Percentiles rank a stretch among this genome's conserved stretches.
phyloP scores from a whole-genome alignment of 2,888 invertebrate species.

The Metalampra italica region DNA sequence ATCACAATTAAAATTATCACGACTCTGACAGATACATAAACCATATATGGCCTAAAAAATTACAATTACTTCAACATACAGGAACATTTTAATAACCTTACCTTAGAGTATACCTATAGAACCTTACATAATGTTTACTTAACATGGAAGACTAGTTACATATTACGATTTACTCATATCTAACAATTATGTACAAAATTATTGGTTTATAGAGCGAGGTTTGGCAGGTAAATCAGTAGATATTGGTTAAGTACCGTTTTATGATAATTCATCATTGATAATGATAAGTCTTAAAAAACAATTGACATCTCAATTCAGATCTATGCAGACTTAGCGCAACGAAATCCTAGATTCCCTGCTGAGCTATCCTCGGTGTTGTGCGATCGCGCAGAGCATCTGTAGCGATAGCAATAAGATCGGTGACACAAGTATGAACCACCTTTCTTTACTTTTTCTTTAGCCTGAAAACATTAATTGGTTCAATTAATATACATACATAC shows the following conservation, averaged over 20 bases:
- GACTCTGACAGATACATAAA: not conserved
- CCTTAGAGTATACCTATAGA: no score
- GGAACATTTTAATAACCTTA: not conserved
- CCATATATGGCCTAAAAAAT: not conserved
- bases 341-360: slow-evolving; percentile 94
- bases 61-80: not conserved
- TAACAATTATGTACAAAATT: no score
- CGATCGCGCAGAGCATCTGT: slow-evolving; percentile 95
- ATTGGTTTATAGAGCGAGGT: not conserved
- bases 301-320: not conserved
- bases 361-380: slow-evolving; percentile 97
- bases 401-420: slow-evolving; percentile 93
- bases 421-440: slow-evolving; percentile 97
- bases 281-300: not conserved
- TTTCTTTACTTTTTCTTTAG: slow-evolving; percentile 91
- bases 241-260: not conserved
- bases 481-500: not conserved
- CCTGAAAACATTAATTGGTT: slow-evolving; percentile 48
- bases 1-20: slow-evolving; percentile 5
- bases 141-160: slow-evolving; percentile 18
- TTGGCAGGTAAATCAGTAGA: not conserved
- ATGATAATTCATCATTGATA: not conserved
- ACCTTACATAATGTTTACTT: not conserved
- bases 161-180: not conserved
- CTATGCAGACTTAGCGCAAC: slow-evolving; percentile 84